Conservation (phyloP, 1,140 invertebrate species). For the Drosophila funebris region DNA sequence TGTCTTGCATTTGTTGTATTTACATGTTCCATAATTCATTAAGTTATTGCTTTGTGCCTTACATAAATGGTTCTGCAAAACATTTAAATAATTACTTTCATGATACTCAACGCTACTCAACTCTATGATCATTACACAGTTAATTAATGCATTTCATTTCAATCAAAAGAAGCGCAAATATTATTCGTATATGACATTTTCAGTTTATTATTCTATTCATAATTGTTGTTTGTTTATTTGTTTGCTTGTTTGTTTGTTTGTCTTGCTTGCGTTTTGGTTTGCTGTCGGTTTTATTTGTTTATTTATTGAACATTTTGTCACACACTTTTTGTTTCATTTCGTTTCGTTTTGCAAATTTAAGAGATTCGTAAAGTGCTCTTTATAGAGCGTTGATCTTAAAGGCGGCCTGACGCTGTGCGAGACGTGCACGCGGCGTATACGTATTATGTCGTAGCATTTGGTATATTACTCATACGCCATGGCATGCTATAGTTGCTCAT, state of each 20-base stretch:
- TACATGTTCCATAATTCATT: constrained; percentile 83
- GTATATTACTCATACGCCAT: constrained; percentile 68
- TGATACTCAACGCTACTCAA: not conserved
- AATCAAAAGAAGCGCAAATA: constrained; percentile 27
- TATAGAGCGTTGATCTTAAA: constrained; percentile 53
- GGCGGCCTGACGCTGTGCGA: constrained; percentile 5
- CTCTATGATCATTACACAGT: not conserved
- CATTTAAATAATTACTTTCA: constrained; percentile 25
- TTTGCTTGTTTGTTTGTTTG: constrained; percentile 64
- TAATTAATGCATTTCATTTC: constrained; percentile 13
- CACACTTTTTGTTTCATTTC: constrained; percentile 51
- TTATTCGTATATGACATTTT: constrained; percentile 26
- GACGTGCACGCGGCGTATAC: constrained; percentile 65
- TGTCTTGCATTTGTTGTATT: constrained; percentile 69
- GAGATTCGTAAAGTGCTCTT: constrained; percentile 40
- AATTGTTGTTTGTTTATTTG: no score
- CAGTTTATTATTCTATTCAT: constrained; percentile 55
- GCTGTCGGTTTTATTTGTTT: constrained; percentile 62
- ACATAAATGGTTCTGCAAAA: constrained; percentile 60
- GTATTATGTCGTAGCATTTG: constrained; percentile 60
- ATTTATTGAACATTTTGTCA: constrained; percentile 75
- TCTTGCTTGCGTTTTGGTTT: constrained; percentile 50
- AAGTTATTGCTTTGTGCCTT: constrained; percentile 37
- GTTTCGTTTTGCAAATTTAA: constrained; percentile 39
- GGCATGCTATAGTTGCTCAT: constrained; percentile 30